Base-by-base conservation (phyloP, 2,888 invertebrate genomes). In the Papilio gigon region DNA sequence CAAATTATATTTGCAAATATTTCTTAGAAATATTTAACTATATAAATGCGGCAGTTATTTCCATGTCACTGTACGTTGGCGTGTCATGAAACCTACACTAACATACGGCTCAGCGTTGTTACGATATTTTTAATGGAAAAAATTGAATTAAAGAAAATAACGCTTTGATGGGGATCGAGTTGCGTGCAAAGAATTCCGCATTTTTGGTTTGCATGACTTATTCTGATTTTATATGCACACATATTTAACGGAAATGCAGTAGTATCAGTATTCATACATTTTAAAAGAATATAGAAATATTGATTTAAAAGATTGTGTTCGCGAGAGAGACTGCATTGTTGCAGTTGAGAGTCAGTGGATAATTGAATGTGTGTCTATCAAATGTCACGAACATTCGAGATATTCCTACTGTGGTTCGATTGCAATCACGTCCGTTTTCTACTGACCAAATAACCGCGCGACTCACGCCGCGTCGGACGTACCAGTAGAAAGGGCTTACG, bases 351-450 rank as follows among this genome's bases (percentile, higher is more conserved):
- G 17, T n/a, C 14, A 50, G 9, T 12, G 50, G 14, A 25, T 22
- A 14, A 25, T 25, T 50, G 25, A 50, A n/a, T n/a, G n/a, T n/a
- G n/a, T n/a, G n/a, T n/a, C 50, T 12, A 50, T 12, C 50, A 25
- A 25, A 50, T 50, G 50, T 50, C 50, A 14, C 50, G 25, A 50
- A 50, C 9, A 47, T 47, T 50, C 25, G 1, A 50, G 22, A 50
- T 50, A 22, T 50, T 50, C 25, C 22, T 25, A 25, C 17, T 25
- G 50, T 25, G 25, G 22, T 25, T 50, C 25, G 47, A 50, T 50
- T 50, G 25, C 14, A 25, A 25, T 25, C 12, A 25, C 22, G 12
- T 25, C 12, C 22, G 12, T 12, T 50, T 22, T 47, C 5, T 22
- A 22, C 47, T 22, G 22, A 42, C 8, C 42, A 42, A 42, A 42